Percentiles rank a stretch among this genome's conserved stretches.
Evolutionary conservation across 2,797 vertebrate genomes (phyloP).

Genomic region (Coregonus ussuriensis): DNA sequence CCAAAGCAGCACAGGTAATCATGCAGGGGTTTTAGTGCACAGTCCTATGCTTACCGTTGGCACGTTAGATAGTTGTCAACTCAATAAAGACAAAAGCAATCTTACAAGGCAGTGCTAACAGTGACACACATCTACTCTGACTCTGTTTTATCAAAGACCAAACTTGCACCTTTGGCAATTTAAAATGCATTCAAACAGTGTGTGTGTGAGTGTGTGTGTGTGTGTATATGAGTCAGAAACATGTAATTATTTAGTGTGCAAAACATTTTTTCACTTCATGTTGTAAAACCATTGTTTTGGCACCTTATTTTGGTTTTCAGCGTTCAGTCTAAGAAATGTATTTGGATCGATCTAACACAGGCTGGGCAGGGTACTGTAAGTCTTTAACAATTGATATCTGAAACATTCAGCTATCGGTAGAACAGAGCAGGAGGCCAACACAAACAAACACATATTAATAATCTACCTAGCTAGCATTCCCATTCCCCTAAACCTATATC

Average conservation of each 20-base stretch:
- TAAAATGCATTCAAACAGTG: slow-evolving; percentile 29
- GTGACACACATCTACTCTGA: slow-evolving; percentile 20
- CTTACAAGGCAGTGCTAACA: slow-evolving; percentile 50
- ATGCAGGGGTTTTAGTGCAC: slow-evolving; percentile 63
- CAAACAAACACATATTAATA: background rate
- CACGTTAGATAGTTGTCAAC: slow-evolving; percentile 53
- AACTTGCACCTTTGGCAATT: slow-evolving; percentile 64
- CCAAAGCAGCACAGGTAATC: slow-evolving; percentile 65
- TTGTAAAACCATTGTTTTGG: background rate
- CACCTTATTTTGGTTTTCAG: background rate
- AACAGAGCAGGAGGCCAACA: slow-evolving; percentile 15
- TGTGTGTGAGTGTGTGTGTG: slow-evolving; percentile 9
- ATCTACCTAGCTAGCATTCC: background rate
- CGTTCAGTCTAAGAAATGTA: background rate
- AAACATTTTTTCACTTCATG: background rate
- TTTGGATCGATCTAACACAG: background rate
- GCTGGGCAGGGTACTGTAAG: background rate
- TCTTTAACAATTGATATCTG: background rate
- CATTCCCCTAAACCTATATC: background rate
- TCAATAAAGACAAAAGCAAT: slow-evolving; percentile 49
- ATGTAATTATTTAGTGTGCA: background rate
- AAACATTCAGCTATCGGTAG: slow-evolving; percentile 11
- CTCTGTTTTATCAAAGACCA: slow-evolving; percentile 20
- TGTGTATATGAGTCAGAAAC: slow-evolving; percentile 1
- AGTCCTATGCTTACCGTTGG: slow-evolving; percentile 53